Percentiles rank a stretch among this genome's conserved stretches.
phyloP scores from a whole-genome alignment of 2,113 vertebrate genomes.

The Perca schrenkii region DNA sequence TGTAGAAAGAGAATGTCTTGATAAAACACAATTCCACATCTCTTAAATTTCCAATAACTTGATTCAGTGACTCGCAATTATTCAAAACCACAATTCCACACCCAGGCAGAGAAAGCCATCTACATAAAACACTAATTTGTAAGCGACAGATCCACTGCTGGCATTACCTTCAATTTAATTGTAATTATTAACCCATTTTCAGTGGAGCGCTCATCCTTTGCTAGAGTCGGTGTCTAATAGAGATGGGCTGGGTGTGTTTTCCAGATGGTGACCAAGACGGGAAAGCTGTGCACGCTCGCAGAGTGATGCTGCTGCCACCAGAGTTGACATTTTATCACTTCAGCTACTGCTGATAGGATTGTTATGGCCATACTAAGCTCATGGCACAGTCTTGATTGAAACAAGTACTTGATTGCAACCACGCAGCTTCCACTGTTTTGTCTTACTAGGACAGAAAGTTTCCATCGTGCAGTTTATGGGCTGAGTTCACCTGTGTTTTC shows the following conservation, averaged over 20 bases:
- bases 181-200: slow-evolving; percentile 67
- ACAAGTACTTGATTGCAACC: slow-evolving; percentile 5
- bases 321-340: slow-evolving; percentile 53
- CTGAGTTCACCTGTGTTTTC: neutral
- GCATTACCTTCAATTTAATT: slow-evolving; percentile 60
- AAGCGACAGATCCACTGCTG: slow-evolving; percentile 29
- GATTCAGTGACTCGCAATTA: slow-evolving; percentile 21
- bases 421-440: slow-evolving; percentile 25
- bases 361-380: slow-evolving; percentile 24
- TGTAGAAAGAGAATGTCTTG: neutral
- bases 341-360: slow-evolving; percentile 17
- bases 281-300: slow-evolving; percentile 42
- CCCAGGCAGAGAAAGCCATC: slow-evolving; percentile 3
- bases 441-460: neutral
- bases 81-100: slow-evolving; percentile 8
- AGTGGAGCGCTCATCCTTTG: slow-evolving; percentile 45
- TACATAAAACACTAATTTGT: slow-evolving; percentile 38
- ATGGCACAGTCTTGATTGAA: slow-evolving; percentile 28
- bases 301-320: slow-evolving; percentile 38
- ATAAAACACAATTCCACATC: slow-evolving; percentile 26
- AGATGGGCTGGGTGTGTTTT: slow-evolving; percentile 55
- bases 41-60: slow-evolving; percentile 25
- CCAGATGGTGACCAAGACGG: slow-evolving; percentile 63
- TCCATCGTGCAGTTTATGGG: neutral
- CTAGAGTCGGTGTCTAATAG: slow-evolving; percentile 44